Evolutionary conservation across 2,113 vertebrate genomes (phyloP).

Genomic region (Xyrauchen texanus): DNA sequence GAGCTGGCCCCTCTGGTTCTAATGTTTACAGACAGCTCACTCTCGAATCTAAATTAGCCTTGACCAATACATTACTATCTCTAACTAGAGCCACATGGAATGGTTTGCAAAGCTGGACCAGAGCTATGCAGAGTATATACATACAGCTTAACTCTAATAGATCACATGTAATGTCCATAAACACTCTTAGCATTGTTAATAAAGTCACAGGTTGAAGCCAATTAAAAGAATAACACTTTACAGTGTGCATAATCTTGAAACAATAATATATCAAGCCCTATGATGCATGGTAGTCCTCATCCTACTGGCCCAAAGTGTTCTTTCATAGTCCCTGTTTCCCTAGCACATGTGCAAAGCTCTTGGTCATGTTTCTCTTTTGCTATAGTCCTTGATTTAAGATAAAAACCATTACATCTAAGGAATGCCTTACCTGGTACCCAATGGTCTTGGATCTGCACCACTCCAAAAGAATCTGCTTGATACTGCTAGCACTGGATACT

Average conservation of each 20-base stretch:
- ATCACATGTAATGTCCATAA: neutral
- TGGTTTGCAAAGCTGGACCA: conserved; percentile 52
- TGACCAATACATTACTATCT: conserved; percentile 51
- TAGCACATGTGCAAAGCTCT: neutral
- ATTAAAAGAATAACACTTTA: conserved; percentile 8
- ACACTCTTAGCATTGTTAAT: neutral
- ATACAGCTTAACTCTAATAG: conserved; percentile 5
- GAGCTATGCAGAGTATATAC: conserved; percentile 43
- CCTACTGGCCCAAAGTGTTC: neutral
- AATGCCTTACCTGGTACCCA: conserved; percentile 86
- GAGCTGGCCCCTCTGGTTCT: conserved; percentile 38
- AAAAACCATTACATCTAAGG: neutral
- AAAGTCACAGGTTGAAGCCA: conserved; percentile 18
- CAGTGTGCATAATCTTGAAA: neutral
- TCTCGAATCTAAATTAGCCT: conserved; percentile 55
- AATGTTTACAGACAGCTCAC: conserved; percentile 30
- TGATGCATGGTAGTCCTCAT: neutral
- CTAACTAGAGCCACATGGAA: conserved; percentile 64
- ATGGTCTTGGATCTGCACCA: conserved; percentile 97
- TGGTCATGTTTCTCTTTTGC: neutral
- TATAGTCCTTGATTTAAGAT: neutral
- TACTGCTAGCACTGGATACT: conserved; percentile 93
- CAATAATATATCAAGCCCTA: neutral
- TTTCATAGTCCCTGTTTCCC: no score
- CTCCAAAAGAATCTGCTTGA: conserved; percentile 95